Evolutionary conservation across 2,113 vertebrate species (phyloP), one percentile per base, ranked within the genome.

Genomic region (Vidua macroura): DNA sequence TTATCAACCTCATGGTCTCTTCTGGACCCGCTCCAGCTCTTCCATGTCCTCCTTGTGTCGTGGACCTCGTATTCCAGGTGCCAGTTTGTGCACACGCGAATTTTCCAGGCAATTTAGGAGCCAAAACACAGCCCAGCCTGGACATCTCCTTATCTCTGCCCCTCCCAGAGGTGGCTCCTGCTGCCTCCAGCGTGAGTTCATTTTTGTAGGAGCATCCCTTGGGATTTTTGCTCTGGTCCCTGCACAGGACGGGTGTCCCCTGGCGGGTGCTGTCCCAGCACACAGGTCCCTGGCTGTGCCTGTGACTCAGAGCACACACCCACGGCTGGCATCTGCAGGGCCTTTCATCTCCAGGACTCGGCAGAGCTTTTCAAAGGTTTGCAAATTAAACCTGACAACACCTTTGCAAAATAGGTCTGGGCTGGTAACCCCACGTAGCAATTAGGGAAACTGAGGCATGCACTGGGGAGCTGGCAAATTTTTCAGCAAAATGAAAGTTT

Each of bases 301-400:
- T 86, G 92, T 97, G 96, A 97, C 91, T 97, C 97, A 97, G 28
- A 79, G 88, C 13, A 78, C 52, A 81, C 96, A 83, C 95, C 96
- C 96, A 96, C 53, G n/a, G 46, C 64, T 90, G 95, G 96, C 95
- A 95, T 90, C 90, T 75, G 80, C 82, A 76, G 78, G 2, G 11
- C 62, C 93, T 96, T 97, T 96, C 94, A 96, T 95, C 92, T 95
- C 81, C 69, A 77, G 35, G 85, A 63, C 89, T 93, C 72, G 33
- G 0, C 83, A 83, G 86, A 39, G 3, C 68, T 92, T 96, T 73
- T 83, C 80, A 94, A 95, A 96, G 86, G 78, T 88, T 92, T 80
- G 8, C 90, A 93, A 95, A 96, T 91, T 74, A 93, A 90, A 90
- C 78, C 62, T 84, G 92, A 93, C 93, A 96, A 94, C 93, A 94